Percentiles rank a stretch among this genome's conserved stretches.
These are phyloP conservation scores for Hesperophylax magnus DNA, from an alignment of 1,140 invertebrate species.

Conservation along the genomic window DNA sequence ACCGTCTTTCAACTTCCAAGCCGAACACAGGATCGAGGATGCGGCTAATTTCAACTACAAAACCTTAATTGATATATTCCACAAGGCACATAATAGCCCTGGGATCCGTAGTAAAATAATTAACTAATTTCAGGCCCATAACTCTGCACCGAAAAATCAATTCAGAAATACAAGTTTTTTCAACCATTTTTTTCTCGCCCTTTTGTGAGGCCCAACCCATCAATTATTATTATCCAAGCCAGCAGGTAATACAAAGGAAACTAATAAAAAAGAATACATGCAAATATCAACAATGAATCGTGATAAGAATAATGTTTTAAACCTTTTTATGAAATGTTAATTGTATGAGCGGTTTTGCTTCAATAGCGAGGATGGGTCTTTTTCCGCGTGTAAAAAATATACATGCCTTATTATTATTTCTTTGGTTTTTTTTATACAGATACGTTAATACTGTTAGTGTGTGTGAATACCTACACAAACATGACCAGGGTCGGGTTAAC, in stretches of 20 bases:
- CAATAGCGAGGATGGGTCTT: neutral
- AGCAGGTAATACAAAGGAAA: neutral
- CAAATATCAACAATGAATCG: neutral
- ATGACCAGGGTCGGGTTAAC: neutral
- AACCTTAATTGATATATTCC: constrained; percentile 23
- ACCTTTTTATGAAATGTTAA: neutral
- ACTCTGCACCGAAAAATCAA: constrained; percentile 33
- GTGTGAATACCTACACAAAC: neutral
- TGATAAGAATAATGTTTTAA: neutral
- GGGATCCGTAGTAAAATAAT: constrained; percentile 18
- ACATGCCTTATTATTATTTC: constrained; percentile 13
- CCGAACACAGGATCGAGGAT: neutral
- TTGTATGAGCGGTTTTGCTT: neutral
- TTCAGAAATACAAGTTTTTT: constrained; percentile 18
- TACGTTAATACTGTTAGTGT: neutral
- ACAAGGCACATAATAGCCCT: constrained; percentile 10
- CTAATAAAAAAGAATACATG: neutral
- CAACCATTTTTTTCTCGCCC: constrained; percentile 20
- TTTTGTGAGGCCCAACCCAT: constrained; percentile 9
- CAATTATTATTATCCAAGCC: neutral
- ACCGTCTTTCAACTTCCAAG: no score
- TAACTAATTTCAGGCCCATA: constrained; percentile 18
- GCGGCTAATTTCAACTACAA: neutral
- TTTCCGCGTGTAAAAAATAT: constrained; percentile 5
- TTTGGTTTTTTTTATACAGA: constrained; percentile 20